phyloP scores from a whole-genome alignment of 2,888 invertebrate genomes.

The Cryptus viduatorius region DNA sequence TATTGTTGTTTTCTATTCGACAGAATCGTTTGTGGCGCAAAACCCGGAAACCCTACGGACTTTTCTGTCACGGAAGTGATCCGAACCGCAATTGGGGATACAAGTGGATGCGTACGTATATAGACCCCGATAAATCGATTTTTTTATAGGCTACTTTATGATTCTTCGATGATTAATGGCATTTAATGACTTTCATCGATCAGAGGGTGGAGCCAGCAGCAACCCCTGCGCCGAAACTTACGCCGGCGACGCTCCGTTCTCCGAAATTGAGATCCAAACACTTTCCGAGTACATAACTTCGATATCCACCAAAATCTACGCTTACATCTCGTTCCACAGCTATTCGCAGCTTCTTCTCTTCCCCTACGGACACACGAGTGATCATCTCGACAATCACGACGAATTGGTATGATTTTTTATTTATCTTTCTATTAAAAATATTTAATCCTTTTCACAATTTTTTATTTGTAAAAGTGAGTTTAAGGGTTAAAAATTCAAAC shows the following conservation, averaged over 20 bases:
- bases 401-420: constrained; percentile 85
- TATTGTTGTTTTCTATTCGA: constrained; percentile 6
- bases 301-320: constrained; percentile 86
- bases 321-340: constrained; percentile 91
- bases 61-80: constrained; percentile 88
- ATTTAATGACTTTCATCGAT: not conserved
- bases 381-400: constrained; percentile 87
- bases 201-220: constrained; percentile 87
- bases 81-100: constrained; percentile 92
- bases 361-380: constrained; percentile 89
- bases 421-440: not conserved
- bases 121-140: not conserved
- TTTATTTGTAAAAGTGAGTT: not conserved
- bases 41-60: constrained; percentile 85
- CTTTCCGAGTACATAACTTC: constrained; percentile 86
- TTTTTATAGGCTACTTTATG: constrained; percentile 44
- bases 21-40: constrained; percentile 91
- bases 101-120: constrained; percentile 87
- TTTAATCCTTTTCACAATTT: not conserved
- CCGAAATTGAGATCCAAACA: constrained; percentile 89
- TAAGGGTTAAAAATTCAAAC: not conserved
- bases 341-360: constrained; percentile 90
- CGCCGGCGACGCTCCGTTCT: constrained; percentile 89
- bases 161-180: constrained; percentile 86
- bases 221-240: constrained; percentile 88